A percentile compares a stretch with the other conserved stretches of the same genome.
Evolutionary conservation across 2,797 vertebrate genomes (phyloP).

Genomic region (Todus mexicanus): DNA sequence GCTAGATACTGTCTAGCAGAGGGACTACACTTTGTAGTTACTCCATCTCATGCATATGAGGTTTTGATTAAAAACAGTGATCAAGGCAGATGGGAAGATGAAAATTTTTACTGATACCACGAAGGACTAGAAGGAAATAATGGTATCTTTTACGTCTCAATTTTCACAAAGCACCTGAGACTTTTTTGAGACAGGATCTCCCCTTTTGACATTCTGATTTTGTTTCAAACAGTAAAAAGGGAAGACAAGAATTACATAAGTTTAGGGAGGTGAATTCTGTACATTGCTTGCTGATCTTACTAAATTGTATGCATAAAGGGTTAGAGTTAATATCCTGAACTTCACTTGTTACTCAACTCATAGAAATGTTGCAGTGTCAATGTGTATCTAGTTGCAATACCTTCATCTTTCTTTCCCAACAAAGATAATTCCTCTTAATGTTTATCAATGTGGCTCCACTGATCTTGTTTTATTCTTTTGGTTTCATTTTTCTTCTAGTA

Average conservation of each 20-base stretch:
- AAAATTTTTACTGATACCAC: not conserved
- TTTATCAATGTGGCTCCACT: not conserved
- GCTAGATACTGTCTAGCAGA: not conserved
- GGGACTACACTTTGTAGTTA: not conserved
- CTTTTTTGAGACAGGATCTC: not conserved
- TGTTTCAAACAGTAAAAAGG: not conserved
- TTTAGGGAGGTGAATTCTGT: not conserved
- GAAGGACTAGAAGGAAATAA: not conserved
- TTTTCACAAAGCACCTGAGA: not conserved
- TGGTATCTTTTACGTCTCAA: rapidly evolving
- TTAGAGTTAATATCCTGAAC: not conserved
- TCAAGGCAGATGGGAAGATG: not conserved
- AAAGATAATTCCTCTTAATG: not conserved
- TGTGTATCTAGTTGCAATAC: not conserved
- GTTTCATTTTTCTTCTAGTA: constrained; percentile 76
- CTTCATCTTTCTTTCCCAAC: not conserved
- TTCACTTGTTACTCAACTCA: not conserved
- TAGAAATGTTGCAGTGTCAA: not conserved
- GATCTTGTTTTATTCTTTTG: not conserved
- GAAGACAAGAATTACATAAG: not conserved
- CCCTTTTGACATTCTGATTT: not conserved
- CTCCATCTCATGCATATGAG: not conserved
- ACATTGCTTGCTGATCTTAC: not conserved
- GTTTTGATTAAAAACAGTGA: not conserved
- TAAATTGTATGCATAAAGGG: not conserved